Evolutionary conservation across 2,113 vertebrate genomes (phyloP).

Genomic region (Prunella himalayana): DNA sequence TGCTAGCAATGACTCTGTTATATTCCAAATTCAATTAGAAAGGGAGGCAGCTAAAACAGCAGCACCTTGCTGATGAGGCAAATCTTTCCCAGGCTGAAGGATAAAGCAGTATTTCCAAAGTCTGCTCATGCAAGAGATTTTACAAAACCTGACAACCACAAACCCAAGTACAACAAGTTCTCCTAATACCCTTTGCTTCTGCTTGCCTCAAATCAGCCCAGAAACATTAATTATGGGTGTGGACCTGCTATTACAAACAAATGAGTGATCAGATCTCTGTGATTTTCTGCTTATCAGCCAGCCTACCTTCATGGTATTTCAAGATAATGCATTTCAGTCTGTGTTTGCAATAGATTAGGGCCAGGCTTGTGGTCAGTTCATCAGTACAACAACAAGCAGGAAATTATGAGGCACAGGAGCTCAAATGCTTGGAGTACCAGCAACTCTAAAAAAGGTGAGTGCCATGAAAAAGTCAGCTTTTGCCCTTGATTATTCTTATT

Average conservation of each 20-base stretch:
- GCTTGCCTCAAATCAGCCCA: neutral
- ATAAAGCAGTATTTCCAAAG: neutral
- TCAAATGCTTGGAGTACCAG: neutral
- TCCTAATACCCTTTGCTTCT: neutral
- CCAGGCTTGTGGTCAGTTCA: neutral
- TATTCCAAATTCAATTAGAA: constrained; percentile 34
- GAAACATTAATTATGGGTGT: neutral
- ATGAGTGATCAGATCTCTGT: neutral
- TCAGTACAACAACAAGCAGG: neutral
- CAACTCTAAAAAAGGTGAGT: neutral
- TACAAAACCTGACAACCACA: neutral
- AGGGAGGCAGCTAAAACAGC: constrained; percentile 1
- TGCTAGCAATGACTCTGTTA: constrained; percentile 19
- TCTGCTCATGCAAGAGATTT: neutral
- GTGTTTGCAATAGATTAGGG: neutral
- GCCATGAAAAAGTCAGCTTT: neutral
- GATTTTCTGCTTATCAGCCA: constrained; percentile 7
- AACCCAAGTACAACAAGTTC: neutral
- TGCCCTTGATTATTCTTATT: neutral
- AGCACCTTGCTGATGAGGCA: constrained; percentile 40
- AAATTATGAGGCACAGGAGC: neutral
- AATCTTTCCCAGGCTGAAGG: neutral
- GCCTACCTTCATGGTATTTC: neutral
- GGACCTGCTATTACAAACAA: neutral
- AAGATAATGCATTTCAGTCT: neutral